phyloP scores from a whole-genome alignment of 2,797 vertebrate species.

The Spizella passerina region DNA sequence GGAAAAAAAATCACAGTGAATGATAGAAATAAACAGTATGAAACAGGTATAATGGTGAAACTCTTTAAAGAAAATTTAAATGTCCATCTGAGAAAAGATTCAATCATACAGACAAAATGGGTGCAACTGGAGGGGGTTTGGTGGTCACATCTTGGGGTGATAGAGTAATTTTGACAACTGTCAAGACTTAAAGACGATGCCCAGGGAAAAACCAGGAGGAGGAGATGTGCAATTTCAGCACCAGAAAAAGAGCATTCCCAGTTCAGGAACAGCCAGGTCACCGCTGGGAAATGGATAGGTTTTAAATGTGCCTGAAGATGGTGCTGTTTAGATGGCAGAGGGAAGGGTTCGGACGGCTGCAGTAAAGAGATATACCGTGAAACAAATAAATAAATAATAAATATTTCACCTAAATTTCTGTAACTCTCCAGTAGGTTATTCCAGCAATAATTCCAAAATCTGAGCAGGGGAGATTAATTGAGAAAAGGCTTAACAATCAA shows the following conservation, averaged over 20 bases:
- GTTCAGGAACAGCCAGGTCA: accelerated
- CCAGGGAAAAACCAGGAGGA: accelerated
- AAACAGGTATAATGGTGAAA: not conserved
- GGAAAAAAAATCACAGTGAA: not conserved
- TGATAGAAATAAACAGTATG: not conserved
- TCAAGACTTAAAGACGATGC: not conserved
- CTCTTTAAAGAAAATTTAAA: not conserved
- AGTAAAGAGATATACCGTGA: not conserved
- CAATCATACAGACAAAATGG: not conserved
- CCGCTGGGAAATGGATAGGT: not conserved
- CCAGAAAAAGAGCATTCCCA: not conserved
- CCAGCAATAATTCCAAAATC: not conserved
- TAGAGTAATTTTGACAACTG: not conserved
- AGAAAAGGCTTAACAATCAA: not conserved
- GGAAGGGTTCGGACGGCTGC: not conserved
- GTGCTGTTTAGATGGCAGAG: conserved; percentile 63
- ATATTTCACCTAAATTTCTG: not conserved
- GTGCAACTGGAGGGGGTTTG: not conserved
- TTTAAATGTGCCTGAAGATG: conserved; percentile 50
- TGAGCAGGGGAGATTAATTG: not conserved
- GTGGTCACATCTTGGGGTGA: not conserved
- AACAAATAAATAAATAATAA: not conserved
- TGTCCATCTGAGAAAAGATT: not conserved
- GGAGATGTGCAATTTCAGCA: not conserved
- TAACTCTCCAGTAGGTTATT: not conserved